These are phyloP conservation scores for Athripsodes cinereus DNA, from an alignment of 2,888 invertebrate genomes.

Conservation along the genomic window DNA sequence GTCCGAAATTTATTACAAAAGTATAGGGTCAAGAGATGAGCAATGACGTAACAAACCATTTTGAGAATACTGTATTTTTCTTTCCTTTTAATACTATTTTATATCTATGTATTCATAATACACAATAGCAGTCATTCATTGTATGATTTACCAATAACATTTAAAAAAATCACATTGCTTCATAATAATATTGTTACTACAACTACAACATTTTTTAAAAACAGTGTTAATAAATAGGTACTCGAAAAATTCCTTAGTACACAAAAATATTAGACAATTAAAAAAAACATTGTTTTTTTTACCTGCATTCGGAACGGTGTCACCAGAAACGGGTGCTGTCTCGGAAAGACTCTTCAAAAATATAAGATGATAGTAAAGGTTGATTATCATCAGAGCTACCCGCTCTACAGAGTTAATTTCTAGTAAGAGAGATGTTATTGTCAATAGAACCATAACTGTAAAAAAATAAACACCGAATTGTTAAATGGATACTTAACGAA, in stretches of 20 bases:
- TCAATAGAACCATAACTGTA: constrained; percentile 50
- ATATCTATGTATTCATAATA: no score
- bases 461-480: constrained; percentile 15
- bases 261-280: no score
- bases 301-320: constrained; percentile 53
- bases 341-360: constrained; percentile 55
- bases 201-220: no score
- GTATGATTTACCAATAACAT: no score
- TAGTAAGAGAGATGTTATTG: constrained; percentile 51
- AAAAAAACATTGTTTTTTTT: no score
- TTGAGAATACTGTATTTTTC: not conserved
- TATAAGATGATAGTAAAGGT: constrained; percentile 55
- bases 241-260: no score
- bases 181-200: no score
- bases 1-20: not conserved
- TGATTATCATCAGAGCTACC: constrained; percentile 50
- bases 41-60: not conserved
- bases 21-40: not conserved
- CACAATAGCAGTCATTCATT: no score
- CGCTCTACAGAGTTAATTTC: constrained; percentile 53
- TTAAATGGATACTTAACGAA: no score
- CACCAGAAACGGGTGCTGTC: constrained; percentile 54
- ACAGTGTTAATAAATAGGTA: no score
- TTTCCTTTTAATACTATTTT: not conserved
- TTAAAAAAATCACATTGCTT: no score